Evolutionary conservation across 2,113 vertebrate species (phyloP), one percentile per base, ranked within the genome.

Genomic region (Smithornis capensis): DNA sequence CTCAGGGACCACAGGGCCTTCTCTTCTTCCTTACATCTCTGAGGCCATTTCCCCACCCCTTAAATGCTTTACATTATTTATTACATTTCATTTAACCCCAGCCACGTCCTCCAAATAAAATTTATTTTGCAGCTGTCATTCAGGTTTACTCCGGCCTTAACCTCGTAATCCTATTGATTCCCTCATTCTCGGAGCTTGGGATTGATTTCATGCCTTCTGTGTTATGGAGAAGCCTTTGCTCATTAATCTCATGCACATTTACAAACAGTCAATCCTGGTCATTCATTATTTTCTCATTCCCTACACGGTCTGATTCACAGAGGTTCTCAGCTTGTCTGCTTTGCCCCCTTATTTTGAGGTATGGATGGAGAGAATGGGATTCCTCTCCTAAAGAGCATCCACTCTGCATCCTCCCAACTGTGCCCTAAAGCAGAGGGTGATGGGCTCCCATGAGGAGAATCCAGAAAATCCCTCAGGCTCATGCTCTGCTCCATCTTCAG

Each of bases 61-160:
- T 85, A 94, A 95, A 95, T 60, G 67, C 93, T 97, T 95, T 82
- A 57, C 73, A 92, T 97, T 98, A 98, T 98, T 98, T 98, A 98
- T 96, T 97, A 95, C 71, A 62, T 96, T 96, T 98, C 97, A 97
- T 97, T 98, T 97, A 98, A 98, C 97, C 97, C 93, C 93, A 89
- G 92, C 94, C 95, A 95, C 96, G 95, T 97, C 97, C 97, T 96
- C 95, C 96, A 95, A 97, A 97, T 97, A 96, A 97, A 97, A 97
- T 98, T 97, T 98, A 98, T 97, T 97, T 97, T 97, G 96, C 96
- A 98, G 97, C 97, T 98, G 97, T 98, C 97, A 97, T 95, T 97
- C 96, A 84, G 94, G 96, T 94, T 97, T 97, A 97, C 97, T 97
- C 96, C 60, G 6, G 97, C 95, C 97, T 98, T 98, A 98, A 98